Percentiles rank a stretch among this genome's conserved stretches.
Evolutionary conservation across 2,888 invertebrate species (phyloP).

Genomic region (Neocrepidodera transversa): DNA sequence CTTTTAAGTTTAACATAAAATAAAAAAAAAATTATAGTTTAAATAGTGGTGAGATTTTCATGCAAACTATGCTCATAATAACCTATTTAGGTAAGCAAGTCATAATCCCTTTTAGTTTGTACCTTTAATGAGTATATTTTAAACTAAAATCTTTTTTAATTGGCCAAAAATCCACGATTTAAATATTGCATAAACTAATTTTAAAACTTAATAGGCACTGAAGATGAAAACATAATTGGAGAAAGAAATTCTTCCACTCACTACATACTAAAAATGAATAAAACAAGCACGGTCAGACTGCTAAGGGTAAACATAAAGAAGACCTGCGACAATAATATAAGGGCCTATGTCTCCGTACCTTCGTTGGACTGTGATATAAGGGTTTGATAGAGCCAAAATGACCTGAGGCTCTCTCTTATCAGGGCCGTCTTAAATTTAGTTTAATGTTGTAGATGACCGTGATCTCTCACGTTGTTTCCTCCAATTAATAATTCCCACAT

Average conservation of each 20-base stretch:
- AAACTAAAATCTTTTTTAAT: no score
- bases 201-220: slow-evolving; percentile 1
- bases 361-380: slow-evolving; percentile 33
- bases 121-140: no score
- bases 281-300: slow-evolving; percentile 24
- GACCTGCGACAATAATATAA: slow-evolving; percentile 32
- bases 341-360: slow-evolving; percentile 31
- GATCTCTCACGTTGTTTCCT: background rate
- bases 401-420: slow-evolving; percentile 46
- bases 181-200: background rate
- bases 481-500: background rate
- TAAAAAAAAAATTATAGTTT: no score
- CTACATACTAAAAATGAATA: slow-evolving; percentile 11
- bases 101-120: no score
- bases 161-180: no score
- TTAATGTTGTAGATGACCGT: background rate
- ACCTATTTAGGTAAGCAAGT: no score
- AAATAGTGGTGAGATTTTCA: no score
- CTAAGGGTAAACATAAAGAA: slow-evolving; percentile 34
- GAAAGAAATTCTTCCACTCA: slow-evolving; percentile 15
- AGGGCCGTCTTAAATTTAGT: slow-evolving; percentile 41
- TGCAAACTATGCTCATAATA: no score
- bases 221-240: slow-evolving; percentile 16
- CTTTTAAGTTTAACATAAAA: no score
- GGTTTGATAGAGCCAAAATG: slow-evolving; percentile 43